Evolutionary conservation across 2,797 vertebrate species (phyloP).

Genomic region (Scarus forsteni): DNA sequence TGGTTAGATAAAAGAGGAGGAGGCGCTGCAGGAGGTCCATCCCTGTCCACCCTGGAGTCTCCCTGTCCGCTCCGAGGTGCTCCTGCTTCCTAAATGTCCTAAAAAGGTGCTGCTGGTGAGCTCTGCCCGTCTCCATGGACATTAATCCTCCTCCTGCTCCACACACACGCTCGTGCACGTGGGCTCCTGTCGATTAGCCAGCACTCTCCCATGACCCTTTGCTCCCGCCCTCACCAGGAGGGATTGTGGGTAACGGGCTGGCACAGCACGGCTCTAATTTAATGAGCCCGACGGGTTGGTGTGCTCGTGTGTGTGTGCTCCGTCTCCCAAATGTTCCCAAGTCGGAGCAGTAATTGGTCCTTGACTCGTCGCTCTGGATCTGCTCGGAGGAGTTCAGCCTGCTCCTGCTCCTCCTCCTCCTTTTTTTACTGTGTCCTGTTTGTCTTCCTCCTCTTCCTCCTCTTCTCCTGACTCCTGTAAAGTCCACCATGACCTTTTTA

Average conservation of each 20-base stretch:
- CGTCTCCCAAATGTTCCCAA: constrained; percentile 57
- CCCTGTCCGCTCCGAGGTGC: background rate
- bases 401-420: background rate
- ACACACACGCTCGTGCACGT: background rate
- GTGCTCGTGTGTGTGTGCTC: constrained; percentile 20
- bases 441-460: no score
- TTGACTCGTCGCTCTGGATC: constrained; percentile 56
- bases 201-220: constrained; percentile 76
- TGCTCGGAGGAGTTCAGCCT: constrained; percentile 11
- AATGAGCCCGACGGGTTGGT: constrained; percentile 64
- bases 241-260: constrained; percentile 59
- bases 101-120: constrained; percentile 28
- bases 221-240: constrained; percentile 71
- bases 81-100: constrained; percentile 29
- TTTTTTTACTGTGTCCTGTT: background rate
- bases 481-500: no score
- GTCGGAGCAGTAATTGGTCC: constrained; percentile 65
- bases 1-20: background rate
- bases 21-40: no score
- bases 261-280: constrained; percentile 75
- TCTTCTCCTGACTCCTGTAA: no score
- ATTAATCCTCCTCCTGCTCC: constrained; percentile 52
- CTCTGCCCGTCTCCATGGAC: constrained; percentile 48
- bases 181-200: constrained; percentile 63
- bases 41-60: background rate